Base-by-base conservation (phyloP, 2,888 invertebrate genomes). In the Electrophaes corylata region DNA sequence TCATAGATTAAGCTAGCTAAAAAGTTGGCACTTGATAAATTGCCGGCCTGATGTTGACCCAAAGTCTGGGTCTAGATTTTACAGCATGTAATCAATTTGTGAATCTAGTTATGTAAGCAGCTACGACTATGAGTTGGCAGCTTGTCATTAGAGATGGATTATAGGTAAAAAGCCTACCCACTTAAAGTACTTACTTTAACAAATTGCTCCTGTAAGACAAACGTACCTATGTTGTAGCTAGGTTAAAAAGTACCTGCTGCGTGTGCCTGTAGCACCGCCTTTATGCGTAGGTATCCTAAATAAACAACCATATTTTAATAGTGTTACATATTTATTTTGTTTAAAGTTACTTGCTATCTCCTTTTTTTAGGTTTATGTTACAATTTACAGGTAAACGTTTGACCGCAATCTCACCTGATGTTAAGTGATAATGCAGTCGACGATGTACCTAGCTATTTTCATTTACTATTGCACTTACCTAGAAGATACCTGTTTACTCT, bases 1-100 rank as follows among this genome's bases (percentile, higher is more conserved):
- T 63, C 48, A 47, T 50, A 51, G 56, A 57, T 57, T 56, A 60
- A 33, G 53, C 58, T 44, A 20, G 35, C 59, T 60, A 55, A 64
- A 57, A 60, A 51, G 44, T 55, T 58, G 41, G 39, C 43, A 39
- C 53, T 58, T 39, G 47, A 53, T 54, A 53, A 37, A 59, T 64
- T 20, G 39, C 44, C 26, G 51, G 45, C 43, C 26, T 26, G 44
- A 29, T 51, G 35, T 40, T 57, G n/a, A 52, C 47, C 19, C 18
- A 46, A 41, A 46, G 35, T 11, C 19, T 29, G 11, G 26, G 11
- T 46, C 51, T 44, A 45, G 11, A 43, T 29, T 55, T 48, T 43
- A 35, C 6, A 43, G 19, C 19, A 41, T 29, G 26, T 29, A 29
- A 23, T 23, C 6, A 14, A 16, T 41, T 20, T 47, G 10, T 35